Evolutionary conservation across 2,888 invertebrate genomes (phyloP).

Genomic region (Apotomis betuletana): DNA sequence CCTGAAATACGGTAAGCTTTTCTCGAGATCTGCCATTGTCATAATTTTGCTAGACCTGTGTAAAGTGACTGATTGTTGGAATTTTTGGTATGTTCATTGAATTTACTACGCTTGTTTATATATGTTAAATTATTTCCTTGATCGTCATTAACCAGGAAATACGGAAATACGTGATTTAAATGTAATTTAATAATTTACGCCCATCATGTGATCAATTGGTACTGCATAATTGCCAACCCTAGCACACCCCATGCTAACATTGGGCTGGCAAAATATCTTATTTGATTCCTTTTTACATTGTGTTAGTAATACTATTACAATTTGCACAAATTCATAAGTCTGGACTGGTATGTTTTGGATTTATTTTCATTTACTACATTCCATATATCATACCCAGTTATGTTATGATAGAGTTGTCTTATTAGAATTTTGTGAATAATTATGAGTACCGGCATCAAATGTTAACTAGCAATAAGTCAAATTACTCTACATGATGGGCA

Average conservation of each 20-base stretch:
- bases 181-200: constrained; percentile 9
- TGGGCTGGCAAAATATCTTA: neutral
- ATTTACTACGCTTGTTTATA: neutral
- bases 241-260: constrained; percentile 11
- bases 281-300: neutral
- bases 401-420: neutral
- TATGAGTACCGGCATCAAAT: neutral
- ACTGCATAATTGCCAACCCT: constrained; percentile 4
- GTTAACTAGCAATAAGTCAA: neutral
- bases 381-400: neutral
- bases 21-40: constrained; percentile 60
- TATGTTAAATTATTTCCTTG: neutral
- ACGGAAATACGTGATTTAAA: neutral
- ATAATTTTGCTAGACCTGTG: constrained; percentile 50
- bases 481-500: too few relatives aligned
- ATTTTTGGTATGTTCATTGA: constrained; percentile 23
- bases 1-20: constrained; percentile 61
- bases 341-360: neutral
- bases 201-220: constrained; percentile 48
- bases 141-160: neutral
- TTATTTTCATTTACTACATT: neutral
- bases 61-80: constrained; percentile 17
- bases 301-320: neutral
- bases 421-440: constrained; percentile 2
- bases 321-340: neutral